Conservation (phyloP, 2,113 vertebrate species). For the Athene noctua region DNA sequence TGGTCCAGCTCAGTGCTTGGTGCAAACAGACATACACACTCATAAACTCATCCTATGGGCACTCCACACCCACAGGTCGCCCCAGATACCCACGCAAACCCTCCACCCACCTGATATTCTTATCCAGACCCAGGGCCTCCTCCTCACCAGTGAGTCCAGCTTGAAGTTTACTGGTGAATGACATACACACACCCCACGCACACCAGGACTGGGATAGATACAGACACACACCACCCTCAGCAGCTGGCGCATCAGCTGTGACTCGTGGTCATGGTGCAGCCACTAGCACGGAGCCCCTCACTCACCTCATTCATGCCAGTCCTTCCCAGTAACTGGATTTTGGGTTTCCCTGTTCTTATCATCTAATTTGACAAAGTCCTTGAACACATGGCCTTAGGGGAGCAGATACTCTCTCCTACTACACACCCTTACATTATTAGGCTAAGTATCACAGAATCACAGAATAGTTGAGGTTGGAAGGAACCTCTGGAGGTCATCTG, state of each 20-base stretch:
- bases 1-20: background rate
- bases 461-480: background rate
- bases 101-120: background rate
- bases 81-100: background rate
- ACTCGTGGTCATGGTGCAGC: fast-evolving
- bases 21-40: background rate
- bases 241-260: background rate
- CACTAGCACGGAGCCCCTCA: background rate
- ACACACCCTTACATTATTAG: background rate
- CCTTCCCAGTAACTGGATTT: background rate
- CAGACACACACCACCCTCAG: background rate
- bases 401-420: background rate
- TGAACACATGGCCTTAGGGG: background rate
- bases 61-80: background rate
- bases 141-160: fast-evolving
- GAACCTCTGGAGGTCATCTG: background rate
- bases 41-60: fast-evolving
- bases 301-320: background rate
- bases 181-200: fast-evolving
- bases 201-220: background rate
- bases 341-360: background rate
- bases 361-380: background rate
- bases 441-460: background rate
- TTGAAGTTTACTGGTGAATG: background rate
- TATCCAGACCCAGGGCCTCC: background rate